Evolutionary conservation across 2,888 invertebrate species (phyloP).

Genomic region (Artemia sinica): DNA sequence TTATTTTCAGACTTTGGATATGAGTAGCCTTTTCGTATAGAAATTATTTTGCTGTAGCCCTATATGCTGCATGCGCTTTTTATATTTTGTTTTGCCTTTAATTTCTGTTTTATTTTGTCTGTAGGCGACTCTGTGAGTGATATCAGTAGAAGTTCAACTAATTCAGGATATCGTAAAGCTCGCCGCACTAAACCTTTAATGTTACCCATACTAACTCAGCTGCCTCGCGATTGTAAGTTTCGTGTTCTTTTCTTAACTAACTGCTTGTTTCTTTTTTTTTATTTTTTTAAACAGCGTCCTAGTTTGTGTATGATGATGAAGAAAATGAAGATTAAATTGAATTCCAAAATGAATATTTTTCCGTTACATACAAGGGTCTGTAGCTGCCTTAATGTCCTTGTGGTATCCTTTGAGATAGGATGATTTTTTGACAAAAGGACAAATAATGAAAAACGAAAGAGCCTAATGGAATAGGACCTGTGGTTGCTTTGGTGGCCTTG

Average conservation of each 20-base stretch:
- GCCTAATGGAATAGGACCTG: too few relatives aligned
- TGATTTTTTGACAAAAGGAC: too few relatives aligned
- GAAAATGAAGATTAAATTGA: too few relatives aligned
- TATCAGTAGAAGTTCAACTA: conserved; percentile 10
- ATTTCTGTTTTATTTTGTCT: conserved; percentile 27
- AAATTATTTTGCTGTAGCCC: conserved; percentile 6
- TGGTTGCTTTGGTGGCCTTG: too few relatives aligned
- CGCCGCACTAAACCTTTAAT: conserved; percentile 15
- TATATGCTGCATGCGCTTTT: conserved; percentile 13
- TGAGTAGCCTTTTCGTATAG: too few relatives aligned
- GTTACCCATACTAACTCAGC: conserved; percentile 20
- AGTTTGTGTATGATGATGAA: too few relatives aligned
- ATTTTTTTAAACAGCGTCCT: background rate
- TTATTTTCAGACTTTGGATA: too few relatives aligned
- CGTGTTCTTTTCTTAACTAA: conserved; percentile 18
- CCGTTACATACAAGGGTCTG: too few relatives aligned
- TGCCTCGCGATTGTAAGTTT: conserved; percentile 23
- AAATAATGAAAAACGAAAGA: too few relatives aligned
- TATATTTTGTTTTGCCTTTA: conserved; percentile 30
- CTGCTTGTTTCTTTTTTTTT: conserved; percentile 13
- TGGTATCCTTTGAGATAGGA: too few relatives aligned
- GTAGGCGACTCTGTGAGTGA: conserved; percentile 13
- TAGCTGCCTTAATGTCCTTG: too few relatives aligned
- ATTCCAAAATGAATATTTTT: too few relatives aligned
- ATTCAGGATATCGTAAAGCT: conserved; percentile 11